Evolutionary conservation across 2,888 invertebrate genomes (phyloP).

Genomic region (Drosophila kanekoi): DNA sequence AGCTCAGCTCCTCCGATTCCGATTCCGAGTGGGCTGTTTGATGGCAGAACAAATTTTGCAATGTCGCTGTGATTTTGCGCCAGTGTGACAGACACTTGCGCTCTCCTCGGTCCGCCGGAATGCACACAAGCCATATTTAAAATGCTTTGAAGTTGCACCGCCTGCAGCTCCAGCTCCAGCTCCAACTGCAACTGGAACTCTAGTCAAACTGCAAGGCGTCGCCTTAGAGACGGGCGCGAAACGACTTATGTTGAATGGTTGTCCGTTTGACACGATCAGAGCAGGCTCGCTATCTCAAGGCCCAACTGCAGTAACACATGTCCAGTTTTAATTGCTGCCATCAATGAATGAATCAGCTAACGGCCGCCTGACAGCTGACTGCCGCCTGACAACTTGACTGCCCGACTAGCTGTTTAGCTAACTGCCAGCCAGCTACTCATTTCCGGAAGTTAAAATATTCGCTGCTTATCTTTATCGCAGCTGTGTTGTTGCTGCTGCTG

Average conservation of each 20-base stretch:
- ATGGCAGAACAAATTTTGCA: constrained; percentile 77
- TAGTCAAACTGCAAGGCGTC: constrained; percentile 47
- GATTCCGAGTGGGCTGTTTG: constrained; percentile 74
- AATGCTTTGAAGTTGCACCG: constrained; percentile 72
- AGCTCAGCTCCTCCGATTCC: constrained; percentile 43
- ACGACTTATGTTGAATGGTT: constrained; percentile 65
- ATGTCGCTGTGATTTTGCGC: constrained; percentile 61
- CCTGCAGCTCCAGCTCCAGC: constrained; percentile 21
- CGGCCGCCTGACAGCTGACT: constrained; percentile 53
- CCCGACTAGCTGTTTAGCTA: constrained; percentile 39
- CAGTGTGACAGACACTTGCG: constrained; percentile 66
- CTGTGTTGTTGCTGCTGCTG: constrained; percentile 17
- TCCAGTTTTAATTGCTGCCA: constrained; percentile 73
- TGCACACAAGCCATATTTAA: constrained; percentile 71
- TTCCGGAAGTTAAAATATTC: constrained; percentile 65
- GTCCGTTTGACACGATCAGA: constrained; percentile 74
- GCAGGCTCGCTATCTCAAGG: constrained; percentile 41
- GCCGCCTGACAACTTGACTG: constrained; percentile 33
- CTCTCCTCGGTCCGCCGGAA: constrained; percentile 30
- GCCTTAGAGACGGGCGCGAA: constrained; percentile 61
- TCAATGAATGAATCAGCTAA: constrained; percentile 67
- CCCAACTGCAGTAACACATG: constrained; percentile 42
- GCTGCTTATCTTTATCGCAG: constrained; percentile 66
- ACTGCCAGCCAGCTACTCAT: constrained; percentile 68
- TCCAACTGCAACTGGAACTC: constrained; percentile 9